Evolutionary conservation across 2,797 vertebrate genomes (phyloP).

Genomic region (Phalanger gymnotis): DNA sequence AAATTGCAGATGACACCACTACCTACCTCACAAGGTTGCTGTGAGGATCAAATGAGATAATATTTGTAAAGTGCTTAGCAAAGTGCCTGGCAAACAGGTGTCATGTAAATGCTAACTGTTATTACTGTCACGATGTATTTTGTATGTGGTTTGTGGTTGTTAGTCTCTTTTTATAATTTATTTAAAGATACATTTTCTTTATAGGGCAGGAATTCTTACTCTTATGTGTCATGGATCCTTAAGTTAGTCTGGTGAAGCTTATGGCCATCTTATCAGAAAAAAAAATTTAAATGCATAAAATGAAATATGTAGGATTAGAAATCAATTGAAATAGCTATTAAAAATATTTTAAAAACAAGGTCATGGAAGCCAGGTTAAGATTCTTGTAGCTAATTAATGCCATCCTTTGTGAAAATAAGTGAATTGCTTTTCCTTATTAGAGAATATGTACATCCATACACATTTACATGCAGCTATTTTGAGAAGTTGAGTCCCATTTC

Average conservation of each 20-base stretch:
- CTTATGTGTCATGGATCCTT: neutral
- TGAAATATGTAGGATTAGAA: neutral
- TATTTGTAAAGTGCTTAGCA: neutral
- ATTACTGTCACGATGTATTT: neutral
- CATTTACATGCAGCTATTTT: neutral
- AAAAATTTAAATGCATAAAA: neutral
- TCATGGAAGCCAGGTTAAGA: neutral
- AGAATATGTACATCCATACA: neutral
- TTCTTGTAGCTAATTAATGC: neutral
- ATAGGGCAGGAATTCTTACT: neutral
- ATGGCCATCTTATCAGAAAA: neutral
- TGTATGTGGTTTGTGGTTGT: neutral
- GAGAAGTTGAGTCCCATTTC: neutral
- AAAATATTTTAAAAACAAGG: neutral
- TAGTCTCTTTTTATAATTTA: neutral
- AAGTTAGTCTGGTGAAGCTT: neutral
- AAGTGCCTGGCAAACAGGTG: neutral
- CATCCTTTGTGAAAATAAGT: neutral
- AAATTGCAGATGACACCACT: neutral
- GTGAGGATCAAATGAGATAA: neutral
- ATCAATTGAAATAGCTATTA: neutral
- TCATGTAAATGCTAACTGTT: no score
- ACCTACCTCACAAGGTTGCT: neutral
- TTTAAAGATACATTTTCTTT: neutral
- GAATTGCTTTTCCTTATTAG: neutral